phyloP scores from a whole-genome alignment of 2,888 invertebrate genomes.

The Heliconius aoede region DNA sequence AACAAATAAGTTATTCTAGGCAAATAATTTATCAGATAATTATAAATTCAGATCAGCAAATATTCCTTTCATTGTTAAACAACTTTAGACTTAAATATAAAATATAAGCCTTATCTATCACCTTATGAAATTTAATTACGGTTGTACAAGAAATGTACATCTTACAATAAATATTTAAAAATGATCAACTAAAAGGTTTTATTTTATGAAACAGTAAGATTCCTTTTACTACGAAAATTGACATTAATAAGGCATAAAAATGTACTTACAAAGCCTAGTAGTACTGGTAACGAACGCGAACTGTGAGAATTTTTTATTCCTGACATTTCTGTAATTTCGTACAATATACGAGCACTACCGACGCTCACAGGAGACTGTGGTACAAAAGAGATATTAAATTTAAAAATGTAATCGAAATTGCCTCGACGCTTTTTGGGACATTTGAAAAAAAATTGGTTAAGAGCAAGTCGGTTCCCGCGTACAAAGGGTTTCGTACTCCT shows the following conservation, averaged over 20 bases:
- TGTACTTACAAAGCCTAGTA: conserved; percentile 34
- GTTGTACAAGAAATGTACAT: not conserved
- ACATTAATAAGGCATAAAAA: conserved; percentile 39
- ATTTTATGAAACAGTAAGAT: conserved; percentile 11
- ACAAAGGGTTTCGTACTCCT: not conserved
- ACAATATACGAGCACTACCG: conserved; percentile 48
- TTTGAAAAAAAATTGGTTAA: conserved; percentile 31
- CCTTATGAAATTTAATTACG: not conserved
- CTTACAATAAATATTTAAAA: too few relatives aligned
- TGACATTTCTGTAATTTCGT: conserved; percentile 64
- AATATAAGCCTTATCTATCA: not conserved
- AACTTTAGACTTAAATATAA: not conserved
- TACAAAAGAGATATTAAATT: conserved; percentile 76
- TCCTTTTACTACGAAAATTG: conserved; percentile 31
- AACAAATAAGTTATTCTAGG: too few relatives aligned
- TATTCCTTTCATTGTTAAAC: not conserved
- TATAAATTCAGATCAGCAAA: too few relatives aligned
- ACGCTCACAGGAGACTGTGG: conserved; percentile 60
- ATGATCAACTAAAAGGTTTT: not conserved
- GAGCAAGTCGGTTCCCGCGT: not conserved
- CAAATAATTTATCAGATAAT: too few relatives aligned
- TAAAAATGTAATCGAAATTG: conserved; percentile 68
- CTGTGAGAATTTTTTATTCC: conserved; percentile 40
- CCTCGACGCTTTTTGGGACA: conserved; percentile 37
- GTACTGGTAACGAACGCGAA: not conserved